Conservation (phyloP, 2,888 invertebrate species). For the Magallana nippona region DNA sequence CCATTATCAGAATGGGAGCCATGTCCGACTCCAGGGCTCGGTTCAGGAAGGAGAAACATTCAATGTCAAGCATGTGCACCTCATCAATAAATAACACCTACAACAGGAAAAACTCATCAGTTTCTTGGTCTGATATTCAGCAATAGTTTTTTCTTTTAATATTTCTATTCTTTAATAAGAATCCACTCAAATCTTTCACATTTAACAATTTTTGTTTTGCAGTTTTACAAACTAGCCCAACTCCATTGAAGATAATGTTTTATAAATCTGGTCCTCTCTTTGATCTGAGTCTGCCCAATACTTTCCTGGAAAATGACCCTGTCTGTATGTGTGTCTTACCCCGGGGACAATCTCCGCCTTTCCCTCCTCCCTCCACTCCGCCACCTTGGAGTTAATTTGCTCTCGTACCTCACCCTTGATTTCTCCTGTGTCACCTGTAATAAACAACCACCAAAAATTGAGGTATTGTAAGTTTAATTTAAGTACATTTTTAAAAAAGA, state of each 20-base stretch:
- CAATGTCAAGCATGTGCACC: constrained; percentile 99
- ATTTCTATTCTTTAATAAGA: too few species aligned
- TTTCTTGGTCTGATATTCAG: too few species aligned
- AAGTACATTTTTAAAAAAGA: too few species aligned
- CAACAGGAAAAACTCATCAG: not conserved
- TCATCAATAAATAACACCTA: constrained; percentile 95
- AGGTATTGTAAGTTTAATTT: too few species aligned
- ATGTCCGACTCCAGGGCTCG: constrained; percentile 97
- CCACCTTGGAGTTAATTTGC: constrained; percentile 97
- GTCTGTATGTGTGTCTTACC: constrained; percentile 79
- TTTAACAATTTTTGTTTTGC: too few species aligned
- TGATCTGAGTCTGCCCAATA: too few species aligned
- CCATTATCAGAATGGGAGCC: constrained; percentile 98
- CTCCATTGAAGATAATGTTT: too few species aligned
- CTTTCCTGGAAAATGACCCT: not conserved
- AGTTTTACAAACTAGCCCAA: too few species aligned
- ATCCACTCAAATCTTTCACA: too few species aligned
- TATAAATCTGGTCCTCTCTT: too few species aligned
- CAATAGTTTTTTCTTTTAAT: too few species aligned
- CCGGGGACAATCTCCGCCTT: constrained; percentile 99
- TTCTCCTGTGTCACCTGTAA: constrained; percentile 96
- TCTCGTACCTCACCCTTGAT: constrained; percentile 98
- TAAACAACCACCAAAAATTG: not conserved
- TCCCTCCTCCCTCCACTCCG: constrained; percentile 99
- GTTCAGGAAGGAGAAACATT: constrained; percentile 98